Evolutionary conservation across 2,113 vertebrate genomes (phyloP).

Genomic region (Abramis brama): DNA sequence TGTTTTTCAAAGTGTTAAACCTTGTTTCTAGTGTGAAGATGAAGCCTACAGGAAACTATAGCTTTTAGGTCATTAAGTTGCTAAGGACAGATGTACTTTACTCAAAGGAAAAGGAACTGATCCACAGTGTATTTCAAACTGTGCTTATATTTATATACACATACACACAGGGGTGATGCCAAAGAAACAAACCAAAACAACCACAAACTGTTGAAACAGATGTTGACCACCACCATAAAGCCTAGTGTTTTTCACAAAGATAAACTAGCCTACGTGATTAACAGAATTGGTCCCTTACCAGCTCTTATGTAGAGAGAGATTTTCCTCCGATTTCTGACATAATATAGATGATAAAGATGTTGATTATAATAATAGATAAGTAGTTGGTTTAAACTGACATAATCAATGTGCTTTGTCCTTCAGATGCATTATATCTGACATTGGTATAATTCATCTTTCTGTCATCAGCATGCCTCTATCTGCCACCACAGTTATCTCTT

Average conservation of each 20-base stretch:
- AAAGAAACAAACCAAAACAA: neutral
- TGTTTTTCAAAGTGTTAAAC: neutral
- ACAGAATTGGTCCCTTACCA: neutral
- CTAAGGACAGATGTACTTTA: neutral
- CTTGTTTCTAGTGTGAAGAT: conserved; percentile 7
- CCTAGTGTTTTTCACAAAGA: too few species aligned
- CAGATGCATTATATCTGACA: neutral
- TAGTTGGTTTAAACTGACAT: neutral
- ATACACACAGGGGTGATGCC: neutral
- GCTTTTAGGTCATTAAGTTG: neutral
- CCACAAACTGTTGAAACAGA: neutral
- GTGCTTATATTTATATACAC: neutral
- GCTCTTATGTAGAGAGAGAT: neutral
- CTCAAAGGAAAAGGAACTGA: neutral
- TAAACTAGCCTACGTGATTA: neutral
- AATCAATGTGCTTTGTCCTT: neutral
- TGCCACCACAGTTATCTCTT: neutral
- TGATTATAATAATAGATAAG: neutral
- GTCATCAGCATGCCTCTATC: neutral
- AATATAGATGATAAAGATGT: neutral
- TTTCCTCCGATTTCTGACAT: neutral
- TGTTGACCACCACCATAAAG: neutral
- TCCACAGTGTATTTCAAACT: neutral
- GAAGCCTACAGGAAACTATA: neutral
- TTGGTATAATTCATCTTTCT: neutral